Evolutionary conservation across 2,888 invertebrate species (phyloP).

Genomic region (Trichogramma evanescens): DNA sequence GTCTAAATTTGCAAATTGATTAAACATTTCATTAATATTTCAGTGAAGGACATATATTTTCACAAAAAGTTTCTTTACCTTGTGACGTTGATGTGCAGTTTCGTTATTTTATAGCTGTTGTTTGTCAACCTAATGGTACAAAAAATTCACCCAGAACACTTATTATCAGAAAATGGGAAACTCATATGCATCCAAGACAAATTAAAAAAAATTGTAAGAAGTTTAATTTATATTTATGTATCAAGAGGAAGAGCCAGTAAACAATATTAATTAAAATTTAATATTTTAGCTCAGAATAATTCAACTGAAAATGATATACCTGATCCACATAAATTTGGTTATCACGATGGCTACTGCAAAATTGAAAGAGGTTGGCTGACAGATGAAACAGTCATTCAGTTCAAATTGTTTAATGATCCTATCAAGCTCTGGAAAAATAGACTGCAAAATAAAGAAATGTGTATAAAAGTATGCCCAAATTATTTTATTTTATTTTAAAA

Average conservation of each 20-base stretch:
- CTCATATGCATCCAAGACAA: constrained; percentile 61
- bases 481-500: neutral
- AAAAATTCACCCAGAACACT: constrained; percentile 47
- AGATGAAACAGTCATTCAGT: constrained; percentile 72
- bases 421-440: constrained; percentile 70
- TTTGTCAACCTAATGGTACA: constrained; percentile 55
- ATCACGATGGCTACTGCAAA: constrained; percentile 52
- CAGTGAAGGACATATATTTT: constrained; percentile 40
- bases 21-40: constrained; percentile 21
- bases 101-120: constrained; percentile 69
- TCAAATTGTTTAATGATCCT: constrained; percentile 75
- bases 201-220: constrained; percentile 51
- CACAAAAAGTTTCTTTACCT: constrained; percentile 59
- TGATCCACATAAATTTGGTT: constrained; percentile 61
- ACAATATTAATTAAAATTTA: neutral
- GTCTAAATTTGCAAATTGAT: neutral
- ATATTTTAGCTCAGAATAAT: constrained; percentile 36
- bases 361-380: constrained; percentile 80
- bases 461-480: constrained; percentile 55
- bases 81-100: constrained; percentile 62
- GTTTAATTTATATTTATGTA: neutral
- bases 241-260: neutral
- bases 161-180: constrained; percentile 75
- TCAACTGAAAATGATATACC: constrained; percentile 41
- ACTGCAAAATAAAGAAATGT: constrained; percentile 60